These are phyloP conservation scores for Hyla sarda DNA, from an alignment of 2,113 vertebrate genomes.

Conservation along the genomic window DNA sequence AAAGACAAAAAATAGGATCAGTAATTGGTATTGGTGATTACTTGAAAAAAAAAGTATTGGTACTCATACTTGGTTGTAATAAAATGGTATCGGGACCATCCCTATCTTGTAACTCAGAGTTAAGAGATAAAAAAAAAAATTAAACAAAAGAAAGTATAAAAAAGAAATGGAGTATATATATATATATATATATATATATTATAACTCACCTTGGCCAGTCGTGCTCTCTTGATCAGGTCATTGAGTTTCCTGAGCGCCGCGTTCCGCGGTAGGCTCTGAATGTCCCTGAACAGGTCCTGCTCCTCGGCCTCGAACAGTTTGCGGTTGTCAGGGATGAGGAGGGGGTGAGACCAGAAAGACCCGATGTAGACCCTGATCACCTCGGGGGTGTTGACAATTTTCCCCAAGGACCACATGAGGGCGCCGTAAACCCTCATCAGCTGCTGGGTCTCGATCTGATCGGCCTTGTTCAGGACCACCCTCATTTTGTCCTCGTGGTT, in stretches of 20 bases:
- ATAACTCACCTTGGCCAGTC: constrained; percentile 89
- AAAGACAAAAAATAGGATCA: too few species aligned
- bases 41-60: too few species aligned
- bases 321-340: constrained; percentile 94
- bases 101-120: too few species aligned
- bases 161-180: too few species aligned
- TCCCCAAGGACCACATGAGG: constrained; percentile 98
- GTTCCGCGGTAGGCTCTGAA: constrained; percentile 93
- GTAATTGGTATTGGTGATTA: too few species aligned
- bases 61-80: too few species aligned
- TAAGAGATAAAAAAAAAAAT: too few species aligned
- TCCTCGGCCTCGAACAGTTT: constrained; percentile 97
- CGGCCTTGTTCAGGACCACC: constrained; percentile 96
- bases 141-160: not conserved
- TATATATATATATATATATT: too few species aligned
- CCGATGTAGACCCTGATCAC: constrained; percentile 97
- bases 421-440: constrained; percentile 96
- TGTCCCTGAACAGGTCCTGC: constrained; percentile 95
- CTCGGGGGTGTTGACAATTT: constrained; percentile 97
- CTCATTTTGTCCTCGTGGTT: constrained; percentile 99
- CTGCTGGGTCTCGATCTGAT: constrained; percentile 98
- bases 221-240: constrained; percentile 94
- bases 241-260: constrained; percentile 95
- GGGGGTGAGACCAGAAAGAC: constrained; percentile 97
- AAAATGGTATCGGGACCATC: too few species aligned